These are phyloP conservation scores for Lepidotrigona ventralis DNA, from an alignment of 1,140 invertebrate species.

Conservation along the genomic window DNA sequence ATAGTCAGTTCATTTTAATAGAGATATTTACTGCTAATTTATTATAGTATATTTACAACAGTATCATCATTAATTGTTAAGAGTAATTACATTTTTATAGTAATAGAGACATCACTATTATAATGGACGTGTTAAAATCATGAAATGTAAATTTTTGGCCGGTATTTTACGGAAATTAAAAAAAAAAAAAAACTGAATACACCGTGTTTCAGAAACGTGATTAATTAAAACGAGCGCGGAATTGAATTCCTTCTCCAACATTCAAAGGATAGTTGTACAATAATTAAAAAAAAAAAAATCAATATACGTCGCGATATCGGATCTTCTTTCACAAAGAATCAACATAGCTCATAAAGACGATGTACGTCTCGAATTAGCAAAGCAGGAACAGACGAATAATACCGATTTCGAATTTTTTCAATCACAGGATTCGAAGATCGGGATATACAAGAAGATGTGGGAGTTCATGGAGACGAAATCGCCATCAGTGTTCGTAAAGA, in stretches of 20 bases:
- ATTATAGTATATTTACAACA: no score
- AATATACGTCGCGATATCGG: not conserved
- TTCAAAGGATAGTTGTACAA: not conserved
- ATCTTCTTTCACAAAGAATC: not conserved
- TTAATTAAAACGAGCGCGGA: not conserved
- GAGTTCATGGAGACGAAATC: slow-evolving; percentile 93
- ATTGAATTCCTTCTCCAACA: not conserved
- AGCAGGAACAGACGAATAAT: not conserved
- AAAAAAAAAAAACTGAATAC: not conserved
- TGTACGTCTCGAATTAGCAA: not conserved
- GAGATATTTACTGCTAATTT: no score
- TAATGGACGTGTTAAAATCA: no score
- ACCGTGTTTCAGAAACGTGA: not conserved
- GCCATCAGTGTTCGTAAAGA: slow-evolving; percentile 91
- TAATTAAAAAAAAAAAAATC: not conserved
- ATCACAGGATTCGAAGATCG: slow-evolving; percentile 94
- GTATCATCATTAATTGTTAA: no score
- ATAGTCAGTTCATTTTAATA: no score
- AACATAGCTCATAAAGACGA: not conserved
- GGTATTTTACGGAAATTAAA: not conserved
- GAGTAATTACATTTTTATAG: no score
- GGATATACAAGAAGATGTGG: slow-evolving; percentile 99
- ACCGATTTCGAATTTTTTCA: not conserved
- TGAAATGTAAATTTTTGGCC: no score
- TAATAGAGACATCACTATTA: no score